Evolutionary conservation across 2,888 invertebrate genomes (phyloP), one percentile per base, ranked within the genome.

Genomic region (Idaea biselata): DNA sequence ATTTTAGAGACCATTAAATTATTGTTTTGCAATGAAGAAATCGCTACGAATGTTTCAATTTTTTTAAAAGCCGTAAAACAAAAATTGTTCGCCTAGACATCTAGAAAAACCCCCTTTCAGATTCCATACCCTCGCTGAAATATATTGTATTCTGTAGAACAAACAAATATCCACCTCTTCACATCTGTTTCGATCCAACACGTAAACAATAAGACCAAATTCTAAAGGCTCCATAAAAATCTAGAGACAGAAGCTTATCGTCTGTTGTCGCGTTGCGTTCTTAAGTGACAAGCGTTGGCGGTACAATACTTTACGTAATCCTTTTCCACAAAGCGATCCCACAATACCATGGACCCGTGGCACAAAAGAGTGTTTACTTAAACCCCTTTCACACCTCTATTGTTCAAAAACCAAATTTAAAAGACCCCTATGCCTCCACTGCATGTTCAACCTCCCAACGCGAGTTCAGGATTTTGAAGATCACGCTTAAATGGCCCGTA

Each of bases 331-430:
- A 87, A 85, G 83, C 85, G 82, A 79, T 81, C 80, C 81, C 83
- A 87, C 85, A 86, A 84, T 86, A 78, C 83, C 77, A 76, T 79
- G 84, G 81, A 81, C 81, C 78, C 79, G 77, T 83, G 82, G 79
- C 82, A 90, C 88, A 89, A 89, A 88, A 87, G 90, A 88, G 86
- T 89, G 89, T 90, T 90, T 90, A 89, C 88, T 86, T 88, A 88
- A 89, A 90, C 89, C 90, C 90, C 90, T 90, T 90, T 89, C 89
- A 87, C 90, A 89, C 90, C 86, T 89, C 88, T 73, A 88, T 90
- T 90, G 89, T 89, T 84, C 78, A 63, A 55, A 66, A 67, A 63
- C 90, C 86, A 84, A 68, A 73, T 60, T 68, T 63, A 59, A 14
- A 60, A 75, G 90, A 82, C 64, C 84, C 68, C 66, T 61, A 62